phyloP scores from a whole-genome alignment of 2,888 invertebrate genomes.

The Drosophila suboccidentalis region DNA sequence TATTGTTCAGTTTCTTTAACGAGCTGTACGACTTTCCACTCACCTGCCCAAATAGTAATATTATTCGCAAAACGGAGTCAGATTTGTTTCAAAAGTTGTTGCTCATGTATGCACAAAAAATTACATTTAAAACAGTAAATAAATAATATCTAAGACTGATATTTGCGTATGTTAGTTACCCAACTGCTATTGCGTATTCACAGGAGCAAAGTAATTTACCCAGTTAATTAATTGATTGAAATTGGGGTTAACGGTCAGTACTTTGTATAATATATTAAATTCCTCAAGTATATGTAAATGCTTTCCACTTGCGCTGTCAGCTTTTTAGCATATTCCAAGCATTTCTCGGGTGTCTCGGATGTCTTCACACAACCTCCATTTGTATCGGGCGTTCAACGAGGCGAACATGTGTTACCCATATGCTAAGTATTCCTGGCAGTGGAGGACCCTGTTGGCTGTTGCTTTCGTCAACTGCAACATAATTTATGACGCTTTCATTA shows the following conservation, averaged over 20 bases:
- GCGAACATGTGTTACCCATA: conserved; percentile 61
- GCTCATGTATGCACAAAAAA: too few species aligned
- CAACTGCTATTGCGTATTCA: neutral
- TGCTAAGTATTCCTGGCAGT: conserved; percentile 57
- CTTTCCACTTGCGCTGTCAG: conserved; percentile 43
- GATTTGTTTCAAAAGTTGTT: too few species aligned
- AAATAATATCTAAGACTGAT: too few species aligned
- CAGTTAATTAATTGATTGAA: conserved; percentile 3
- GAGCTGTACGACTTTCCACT: too few species aligned
- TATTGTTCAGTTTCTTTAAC: too few species aligned
- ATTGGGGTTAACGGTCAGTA: conserved; percentile 8
- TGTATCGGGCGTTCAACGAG: conserved; percentile 29
- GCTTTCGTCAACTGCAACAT: conserved; percentile 84
- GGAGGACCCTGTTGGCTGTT: conserved; percentile 47
- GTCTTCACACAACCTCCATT: conserved; percentile 17
- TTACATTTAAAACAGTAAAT: too few species aligned
- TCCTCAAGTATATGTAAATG: conserved; percentile 19
- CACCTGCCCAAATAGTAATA: too few species aligned
- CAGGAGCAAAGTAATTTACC: neutral
- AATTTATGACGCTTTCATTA: conserved; percentile 85
- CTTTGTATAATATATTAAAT: conserved; percentile 1
- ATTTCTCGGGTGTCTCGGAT: conserved; percentile 13
- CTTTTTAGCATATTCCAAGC: conserved; percentile 16
- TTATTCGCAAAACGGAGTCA: too few species aligned
- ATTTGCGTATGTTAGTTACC: neutral